Evolutionary conservation across 2,797 vertebrate genomes (phyloP).

Genomic region (Parotocinclus haroldoi): DNA sequence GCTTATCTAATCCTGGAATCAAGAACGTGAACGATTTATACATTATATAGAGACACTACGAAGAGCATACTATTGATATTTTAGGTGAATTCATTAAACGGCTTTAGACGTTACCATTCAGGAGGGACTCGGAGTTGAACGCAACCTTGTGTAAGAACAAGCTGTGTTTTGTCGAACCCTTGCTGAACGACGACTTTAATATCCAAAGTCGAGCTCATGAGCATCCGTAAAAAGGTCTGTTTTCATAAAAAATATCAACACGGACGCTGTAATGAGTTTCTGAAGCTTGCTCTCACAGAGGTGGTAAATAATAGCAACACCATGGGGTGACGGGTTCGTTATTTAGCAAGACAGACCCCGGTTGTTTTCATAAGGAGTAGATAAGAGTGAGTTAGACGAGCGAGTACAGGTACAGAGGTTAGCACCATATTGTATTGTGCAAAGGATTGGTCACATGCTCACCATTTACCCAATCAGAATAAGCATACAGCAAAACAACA

Average conservation of each 20-base stretch:
- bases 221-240: not conserved
- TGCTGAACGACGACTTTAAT: not conserved
- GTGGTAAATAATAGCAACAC: not conserved
- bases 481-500: too few relatives aligned
- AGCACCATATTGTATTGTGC: too few relatives aligned
- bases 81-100: not conserved
- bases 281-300: conserved; percentile 9
- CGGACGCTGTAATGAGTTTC: not conserved
- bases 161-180: not conserved
- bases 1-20: too few relatives aligned
- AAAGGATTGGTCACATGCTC: too few relatives aligned
- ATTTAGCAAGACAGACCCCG: conserved; percentile 1
- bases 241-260: conserved; percentile 3
- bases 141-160: not conserved
- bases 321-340: not conserved
- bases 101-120: not conserved
- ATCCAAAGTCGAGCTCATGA: not conserved
- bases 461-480: too few relatives aligned
- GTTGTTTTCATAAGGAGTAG: too few relatives aligned
- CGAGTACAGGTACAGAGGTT: too few relatives aligned
- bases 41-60: too few relatives aligned
- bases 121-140: not conserved
- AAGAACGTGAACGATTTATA: too few relatives aligned
- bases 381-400: too few relatives aligned
- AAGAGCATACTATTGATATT: too few relatives aligned